Evolutionary conservation across 53 echinoderm and acorn worm species (phyloP).

Genomic region (Hippasteria phrygiana): DNA sequence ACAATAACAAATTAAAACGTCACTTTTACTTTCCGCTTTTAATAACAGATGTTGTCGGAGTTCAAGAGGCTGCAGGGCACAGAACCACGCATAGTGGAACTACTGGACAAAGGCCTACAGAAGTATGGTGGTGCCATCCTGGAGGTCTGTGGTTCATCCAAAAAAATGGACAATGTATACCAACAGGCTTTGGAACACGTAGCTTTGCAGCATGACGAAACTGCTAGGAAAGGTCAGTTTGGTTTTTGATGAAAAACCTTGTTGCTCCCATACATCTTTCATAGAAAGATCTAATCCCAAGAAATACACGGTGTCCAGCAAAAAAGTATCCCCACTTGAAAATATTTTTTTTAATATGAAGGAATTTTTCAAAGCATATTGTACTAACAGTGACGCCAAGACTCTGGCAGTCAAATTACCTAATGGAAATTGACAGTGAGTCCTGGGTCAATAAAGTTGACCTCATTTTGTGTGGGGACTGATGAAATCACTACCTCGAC

Average conservation of each 20-base stretch:
- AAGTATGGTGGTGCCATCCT: conserved; percentile 52
- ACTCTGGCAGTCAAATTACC: too few species aligned
- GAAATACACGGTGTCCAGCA: too few species aligned
- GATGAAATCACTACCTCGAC: too few species aligned
- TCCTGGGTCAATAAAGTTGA: too few species aligned
- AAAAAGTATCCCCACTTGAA: too few species aligned
- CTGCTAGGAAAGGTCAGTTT: conserved; percentile 44
- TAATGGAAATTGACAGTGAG: too few species aligned
- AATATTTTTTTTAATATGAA: too few species aligned
- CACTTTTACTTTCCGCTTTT: background rate
- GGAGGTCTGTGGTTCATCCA: conserved; percentile 41
- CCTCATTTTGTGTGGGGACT: too few species aligned
- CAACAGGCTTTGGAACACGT: conserved; percentile 46
- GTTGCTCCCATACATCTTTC: background rate
- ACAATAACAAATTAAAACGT: background rate
- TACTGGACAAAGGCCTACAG: conserved; percentile 39
- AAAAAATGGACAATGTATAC: conserved; percentile 47
- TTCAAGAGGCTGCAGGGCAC: conserved; percentile 57
- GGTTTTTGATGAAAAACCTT: conserved; percentile 6
- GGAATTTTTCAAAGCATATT: too few species aligned
- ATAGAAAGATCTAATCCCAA: background rate
- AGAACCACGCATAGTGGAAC: conserved; percentile 21
- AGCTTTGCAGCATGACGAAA: conserved; percentile 38
- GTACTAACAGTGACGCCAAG: too few species aligned
- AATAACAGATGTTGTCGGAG: conserved; percentile 48